Evolutionary conservation across 1,140 invertebrate genomes (phyloP).

Genomic region (Plutomurus gul): DNA sequence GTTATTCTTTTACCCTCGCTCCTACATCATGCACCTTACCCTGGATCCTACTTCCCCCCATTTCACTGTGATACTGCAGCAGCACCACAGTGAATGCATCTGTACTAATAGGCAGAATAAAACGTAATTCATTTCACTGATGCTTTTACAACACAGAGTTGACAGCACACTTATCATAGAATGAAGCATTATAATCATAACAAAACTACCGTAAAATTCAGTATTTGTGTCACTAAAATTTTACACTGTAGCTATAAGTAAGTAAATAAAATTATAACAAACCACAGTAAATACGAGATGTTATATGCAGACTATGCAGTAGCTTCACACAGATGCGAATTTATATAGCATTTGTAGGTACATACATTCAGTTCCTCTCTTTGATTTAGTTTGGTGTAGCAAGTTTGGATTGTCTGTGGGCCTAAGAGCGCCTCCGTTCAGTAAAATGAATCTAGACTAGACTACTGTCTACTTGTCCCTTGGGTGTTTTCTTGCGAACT

Average conservation of each 20-base stretch:
- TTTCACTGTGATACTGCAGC: not conserved
- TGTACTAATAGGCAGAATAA: not conserved
- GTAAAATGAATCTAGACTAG: not conserved
- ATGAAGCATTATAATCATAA: too few relatives aligned
- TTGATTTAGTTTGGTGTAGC: too few relatives aligned
- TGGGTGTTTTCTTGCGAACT: slow-evolving; percentile 9
- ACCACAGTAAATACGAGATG: too few relatives aligned
- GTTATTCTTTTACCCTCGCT: not conserved
- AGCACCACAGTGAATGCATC: not conserved
- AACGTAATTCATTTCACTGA: slow-evolving; percentile 1
- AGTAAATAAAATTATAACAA: too few relatives aligned
- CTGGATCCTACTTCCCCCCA: not conserved
- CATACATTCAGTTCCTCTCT: too few relatives aligned
- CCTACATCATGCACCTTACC: not conserved
- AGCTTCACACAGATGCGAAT: too few relatives aligned
- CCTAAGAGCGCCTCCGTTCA: too few relatives aligned
- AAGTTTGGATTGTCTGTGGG: too few relatives aligned
- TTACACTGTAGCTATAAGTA: not conserved
- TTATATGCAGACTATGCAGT: too few relatives aligned
- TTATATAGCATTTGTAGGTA: too few relatives aligned
- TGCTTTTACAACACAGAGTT: not conserved
- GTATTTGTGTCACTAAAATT: not conserved
- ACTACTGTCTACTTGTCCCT: not conserved
- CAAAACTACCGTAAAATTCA: too few relatives aligned
- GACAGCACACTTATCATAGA: too few relatives aligned